These are phyloP conservation scores for Rhynchotus rufescens DNA, from an alignment of 2,797 vertebrate species.

Conservation along the genomic window DNA sequence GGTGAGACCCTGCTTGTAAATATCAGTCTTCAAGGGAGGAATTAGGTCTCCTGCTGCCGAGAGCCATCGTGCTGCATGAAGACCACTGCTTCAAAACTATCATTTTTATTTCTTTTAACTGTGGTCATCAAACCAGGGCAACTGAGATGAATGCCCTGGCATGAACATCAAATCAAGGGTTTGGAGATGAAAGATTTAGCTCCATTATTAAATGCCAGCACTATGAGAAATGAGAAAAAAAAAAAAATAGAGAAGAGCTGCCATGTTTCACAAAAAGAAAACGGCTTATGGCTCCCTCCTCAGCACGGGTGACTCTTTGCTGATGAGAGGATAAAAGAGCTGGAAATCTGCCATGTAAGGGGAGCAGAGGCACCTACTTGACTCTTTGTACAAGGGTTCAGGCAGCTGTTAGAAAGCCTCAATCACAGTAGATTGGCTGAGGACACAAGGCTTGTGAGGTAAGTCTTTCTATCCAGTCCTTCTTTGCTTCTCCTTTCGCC, in stretches of 20 bases:
- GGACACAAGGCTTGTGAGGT: not conserved
- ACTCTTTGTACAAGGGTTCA: not conserved
- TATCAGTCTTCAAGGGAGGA: not conserved
- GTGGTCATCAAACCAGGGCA: not conserved
- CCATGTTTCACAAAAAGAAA: not conserved
- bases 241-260: not conserved
- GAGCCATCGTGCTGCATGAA: not conserved
- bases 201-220: not conserved
- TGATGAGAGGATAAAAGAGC: not conserved
- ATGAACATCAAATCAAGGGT: not conserved
- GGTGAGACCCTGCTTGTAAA: not conserved
- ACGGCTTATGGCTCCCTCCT: accelerated
- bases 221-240: not conserved
- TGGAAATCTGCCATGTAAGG: not conserved
- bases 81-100: not conserved
- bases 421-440: not conserved
- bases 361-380: not conserved
- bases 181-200: not conserved
- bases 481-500: not conserved
- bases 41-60: not conserved
- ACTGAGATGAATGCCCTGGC: not conserved
- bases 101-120: not conserved
- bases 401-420: not conserved
- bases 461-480: not conserved
- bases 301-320: not conserved